phyloP scores from a whole-genome alignment of 2,888 invertebrate genomes.

The Drosophila cracens region DNA sequence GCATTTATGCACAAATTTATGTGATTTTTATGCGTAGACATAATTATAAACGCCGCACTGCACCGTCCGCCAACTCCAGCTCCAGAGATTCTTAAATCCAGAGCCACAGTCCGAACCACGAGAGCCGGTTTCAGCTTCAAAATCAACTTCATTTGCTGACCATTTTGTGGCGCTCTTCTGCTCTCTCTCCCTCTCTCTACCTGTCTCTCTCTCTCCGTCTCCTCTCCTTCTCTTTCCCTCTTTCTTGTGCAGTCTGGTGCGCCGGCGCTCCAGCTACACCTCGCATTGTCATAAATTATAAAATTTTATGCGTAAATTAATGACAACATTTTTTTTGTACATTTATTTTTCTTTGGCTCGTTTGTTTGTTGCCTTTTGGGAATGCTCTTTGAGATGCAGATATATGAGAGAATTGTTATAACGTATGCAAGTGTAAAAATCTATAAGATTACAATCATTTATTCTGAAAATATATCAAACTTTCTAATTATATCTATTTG shows the following conservation, averaged over 20 bases:
- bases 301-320: slow-evolving; percentile 84
- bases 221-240: not conserved
- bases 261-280: slow-evolving; percentile 80
- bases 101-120: slow-evolving; percentile 8
- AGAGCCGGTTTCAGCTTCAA: slow-evolving; percentile 38
- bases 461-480: not conserved
- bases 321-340: slow-evolving; percentile 73
- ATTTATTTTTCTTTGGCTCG: slow-evolving; percentile 30
- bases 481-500: not conserved
- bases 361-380: slow-evolving; percentile 41
- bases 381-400: slow-evolving; percentile 30
- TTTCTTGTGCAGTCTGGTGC: slow-evolving; percentile 30
- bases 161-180: slow-evolving; percentile 34
- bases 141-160: slow-evolving; percentile 57
- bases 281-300: slow-evolving; percentile 83
- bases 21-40: slow-evolving; percentile 85
- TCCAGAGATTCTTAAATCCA: slow-evolving; percentile 39
- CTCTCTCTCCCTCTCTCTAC: slow-evolving; percentile 17
- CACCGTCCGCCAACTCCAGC: slow-evolving; percentile 38
- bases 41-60: slow-evolving; percentile 77
- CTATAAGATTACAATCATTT: not conserved
- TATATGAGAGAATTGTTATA: not conserved
- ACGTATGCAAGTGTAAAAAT: not conserved
- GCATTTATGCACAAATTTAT: slow-evolving; percentile 83
- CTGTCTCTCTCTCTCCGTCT: slow-evolving; percentile 7